A percentile compares a stretch with the other conserved stretches of the same genome.
Conservation (phyloP, 2,888 invertebrate species). For the Camptogramma bilineatum region DNA sequence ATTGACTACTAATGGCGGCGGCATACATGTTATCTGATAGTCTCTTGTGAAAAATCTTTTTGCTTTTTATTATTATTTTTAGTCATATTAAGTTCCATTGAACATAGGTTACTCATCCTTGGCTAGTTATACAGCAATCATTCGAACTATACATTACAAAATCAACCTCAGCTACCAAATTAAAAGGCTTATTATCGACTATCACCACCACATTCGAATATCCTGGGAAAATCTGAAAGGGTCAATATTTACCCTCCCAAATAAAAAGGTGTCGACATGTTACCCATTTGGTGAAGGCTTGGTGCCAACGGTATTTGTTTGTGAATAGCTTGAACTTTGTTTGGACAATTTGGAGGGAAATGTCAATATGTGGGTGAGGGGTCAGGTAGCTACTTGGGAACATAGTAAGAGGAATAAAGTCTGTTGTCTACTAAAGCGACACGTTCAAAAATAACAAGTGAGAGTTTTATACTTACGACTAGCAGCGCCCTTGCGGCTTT, state of each 20-base stretch:
- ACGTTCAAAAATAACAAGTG: too few relatives aligned
- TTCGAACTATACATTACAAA: slow-evolving; percentile 13
- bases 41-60: too few relatives aligned
- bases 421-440: slow-evolving; percentile 14
- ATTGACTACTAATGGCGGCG: too few relatives aligned
- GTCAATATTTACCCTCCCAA: slow-evolving; percentile 67
- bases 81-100: too few relatives aligned
- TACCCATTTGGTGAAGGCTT: slow-evolving; percentile 60
- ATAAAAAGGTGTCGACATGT: slow-evolving; percentile 73
- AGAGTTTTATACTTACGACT: too few relatives aligned
- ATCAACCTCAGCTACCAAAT: slow-evolving; percentile 6
- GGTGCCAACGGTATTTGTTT: slow-evolving; percentile 61
- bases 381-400: slow-evolving; percentile 48
- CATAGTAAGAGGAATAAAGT: slow-evolving; percentile 21
- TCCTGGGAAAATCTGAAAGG: slow-evolving; percentile 71
- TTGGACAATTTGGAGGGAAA: slow-evolving; percentile 62
- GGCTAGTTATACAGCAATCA: background rate
- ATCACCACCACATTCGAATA: slow-evolving; percentile 18
- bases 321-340: slow-evolving; percentile 49
- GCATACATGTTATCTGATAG: too few relatives aligned
- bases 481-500: too few relatives aligned
- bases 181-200: slow-evolving; percentile 4
- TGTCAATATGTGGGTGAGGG: slow-evolving; percentile 68
- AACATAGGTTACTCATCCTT: too few relatives aligned
- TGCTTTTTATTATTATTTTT: too few relatives aligned